A percentile compares a stretch with the other conserved stretches of the same genome.
phyloP scores from a whole-genome alignment of 2,888 invertebrate genomes.

The Thumatha senex region DNA sequence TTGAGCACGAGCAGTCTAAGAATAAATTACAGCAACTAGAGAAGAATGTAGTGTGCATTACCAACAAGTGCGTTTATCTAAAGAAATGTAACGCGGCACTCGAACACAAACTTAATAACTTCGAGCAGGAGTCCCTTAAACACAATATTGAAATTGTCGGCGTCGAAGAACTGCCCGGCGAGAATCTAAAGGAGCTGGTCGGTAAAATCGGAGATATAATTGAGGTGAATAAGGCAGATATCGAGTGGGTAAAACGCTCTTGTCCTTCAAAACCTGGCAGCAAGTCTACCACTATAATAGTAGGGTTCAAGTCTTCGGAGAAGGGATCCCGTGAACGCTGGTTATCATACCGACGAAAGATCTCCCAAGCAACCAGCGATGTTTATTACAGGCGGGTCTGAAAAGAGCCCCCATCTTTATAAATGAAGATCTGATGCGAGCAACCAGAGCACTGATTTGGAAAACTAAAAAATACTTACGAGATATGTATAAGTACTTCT shows the following conservation, averaged over 20 bases:
- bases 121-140: conserved; percentile 5
- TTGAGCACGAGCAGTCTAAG: neutral
- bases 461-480: conserved; percentile 2
- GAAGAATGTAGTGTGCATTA: neutral
- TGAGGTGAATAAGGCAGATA: neutral
- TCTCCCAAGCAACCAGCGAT: neutral
- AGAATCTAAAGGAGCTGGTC: conserved; percentile 1
- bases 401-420: neutral
- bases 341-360: neutral
- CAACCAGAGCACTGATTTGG: neutral
- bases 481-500: neutral
- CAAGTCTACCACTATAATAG: neutral
- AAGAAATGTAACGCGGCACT: conserved; percentile 5
- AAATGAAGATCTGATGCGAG: conserved; percentile 1
- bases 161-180: conserved; percentile 5
- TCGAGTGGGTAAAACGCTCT: neutral
- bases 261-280: neutral
- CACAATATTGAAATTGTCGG: conserved; percentile 7
- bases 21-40: neutral
- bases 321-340: neutral
- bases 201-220: conserved; percentile 3
- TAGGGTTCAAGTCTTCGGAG: neutral
- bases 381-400: neutral
- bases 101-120: conserved; percentile 1
- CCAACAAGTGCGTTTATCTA: neutral